Base-by-base conservation (phyloP, 2,797 vertebrate species). In the Tinamus major region DNA sequence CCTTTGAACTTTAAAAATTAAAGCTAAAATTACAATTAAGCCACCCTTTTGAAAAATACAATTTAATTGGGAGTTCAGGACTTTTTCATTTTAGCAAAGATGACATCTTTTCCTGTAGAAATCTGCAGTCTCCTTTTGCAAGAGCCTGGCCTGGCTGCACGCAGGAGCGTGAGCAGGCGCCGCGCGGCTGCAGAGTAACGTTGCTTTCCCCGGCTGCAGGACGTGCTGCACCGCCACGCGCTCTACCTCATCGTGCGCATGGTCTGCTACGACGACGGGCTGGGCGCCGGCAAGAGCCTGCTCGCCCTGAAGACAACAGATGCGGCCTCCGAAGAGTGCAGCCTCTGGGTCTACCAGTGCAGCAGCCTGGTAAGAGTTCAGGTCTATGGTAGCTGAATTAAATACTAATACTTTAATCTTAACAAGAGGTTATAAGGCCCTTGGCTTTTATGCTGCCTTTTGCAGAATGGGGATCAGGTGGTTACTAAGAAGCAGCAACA, bases 331-430 rank as follows among this genome's bases (percentile, higher is more conserved):
- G 98, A 99, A 85, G 98, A 98, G 79, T 99, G 98, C 97, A 99
- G 98, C 97, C 98, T 99, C 93, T 99, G 99, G 99, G 98, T 99
- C 5, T 99, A 99, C 93, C 99, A 99, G 98, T 99, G 99, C 96
- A 98, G 97, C 97, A 99, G 98, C 96, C 97, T 99, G 92, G 99
- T 99, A 96, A 99, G 99, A 87, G 44, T 64, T 76, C 24, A 23
- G 53, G 4, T 33, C 63, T 88, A 56, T 8, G 11, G 7, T 68
- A 48, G 84, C 91, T 62, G 41, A 79, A 78, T 65, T 35, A 78
- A 39, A 7, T 44, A 35, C 46, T 33, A 3, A 31, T 27, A 58
- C 65, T 93, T 62, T 42, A 26, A 46, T 39, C 77, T 39, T 44
- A 67, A 87, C 70, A 61, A 75, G 46, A 79, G 63, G 65, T 17